Percentiles rank a stretch among this genome's conserved stretches.
phyloP scores from a whole-genome alignment of 2,113 vertebrate species.

The Orthonyx spaldingii region DNA sequence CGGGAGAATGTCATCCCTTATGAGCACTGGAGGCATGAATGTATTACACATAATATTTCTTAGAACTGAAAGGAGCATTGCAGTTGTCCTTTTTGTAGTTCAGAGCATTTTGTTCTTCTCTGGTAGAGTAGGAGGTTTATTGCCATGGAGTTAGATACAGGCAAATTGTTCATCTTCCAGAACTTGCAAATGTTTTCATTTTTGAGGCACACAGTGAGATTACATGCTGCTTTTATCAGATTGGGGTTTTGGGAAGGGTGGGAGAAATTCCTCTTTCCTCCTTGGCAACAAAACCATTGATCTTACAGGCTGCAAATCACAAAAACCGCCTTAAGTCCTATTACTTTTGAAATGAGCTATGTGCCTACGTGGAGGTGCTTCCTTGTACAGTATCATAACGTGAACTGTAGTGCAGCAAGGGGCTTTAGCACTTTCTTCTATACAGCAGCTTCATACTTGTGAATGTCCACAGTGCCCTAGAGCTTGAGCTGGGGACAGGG shows the following conservation, averaged over 20 bases:
- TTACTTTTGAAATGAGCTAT: not conserved
- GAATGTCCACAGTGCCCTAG: no score
- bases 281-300: not conserved
- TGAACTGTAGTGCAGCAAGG: rapidly evolving
- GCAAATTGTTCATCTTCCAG: not conserved
- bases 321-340: not conserved
- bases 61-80: not conserved
- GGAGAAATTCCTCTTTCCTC: not conserved
- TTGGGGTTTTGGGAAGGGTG: not conserved
- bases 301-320: not conserved
- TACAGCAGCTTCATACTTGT: not conserved
- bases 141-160: not conserved
- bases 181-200: not conserved
- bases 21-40: slow-evolving; percentile 17
- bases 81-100: not conserved
- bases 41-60: slow-evolving; percentile 11
- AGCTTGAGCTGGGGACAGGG: not conserved
- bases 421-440: not conserved
- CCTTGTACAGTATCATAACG: not conserved
- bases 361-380: not conserved
- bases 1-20: not conserved
- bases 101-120: not conserved
- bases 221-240: not conserved
- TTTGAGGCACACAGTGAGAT: not conserved
- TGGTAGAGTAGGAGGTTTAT: not conserved